Evolutionary conservation across 2,888 invertebrate species (phyloP), one percentile per base, ranked within the genome.

Genomic region (Ormyrus nitidulus): DNA sequence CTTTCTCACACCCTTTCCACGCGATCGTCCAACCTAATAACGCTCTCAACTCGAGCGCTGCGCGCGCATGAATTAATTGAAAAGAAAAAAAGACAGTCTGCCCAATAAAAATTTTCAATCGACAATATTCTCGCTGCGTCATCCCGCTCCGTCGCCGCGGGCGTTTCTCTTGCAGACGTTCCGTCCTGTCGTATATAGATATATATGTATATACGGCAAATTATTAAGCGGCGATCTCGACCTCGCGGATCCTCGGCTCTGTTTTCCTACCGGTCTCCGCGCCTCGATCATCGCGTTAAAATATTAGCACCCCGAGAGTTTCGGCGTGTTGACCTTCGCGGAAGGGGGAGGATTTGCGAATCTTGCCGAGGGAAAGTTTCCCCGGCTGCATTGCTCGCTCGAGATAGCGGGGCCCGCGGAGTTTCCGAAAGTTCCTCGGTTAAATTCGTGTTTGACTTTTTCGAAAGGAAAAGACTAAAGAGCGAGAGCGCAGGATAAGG

Each of bases 401-500:
- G 46, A 65, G 65, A 65, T 56, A 65, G 19, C 74, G 51, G 34
- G 49, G 49, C 13, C 19, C 1, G 34, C 10, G 51, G 58, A 62
- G 46, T 68, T 65, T 62, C 53, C 34, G 11, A 11, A 48, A 74
- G 54, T 66, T 65, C 65, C 48, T 66, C n/a, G 44, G 11, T 34
- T 34, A 34, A 61, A 48, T 62, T 73, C n/a, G 19, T 62, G 68
- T 73, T 78, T 78, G 73, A 78, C 73, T 78, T 73, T 73, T 77
- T 70, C 56, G 51, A 9, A 8, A 3, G 0, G 68, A 19, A 61
- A 13, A 49, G n/a, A 61, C 11, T 44, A 4, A 11, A n/a, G 7
- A 8, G 19, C n/a, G 56, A 62, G 19, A 11, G 13, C 5, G 34
- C 34, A 6, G 51, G 34, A 34, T 34, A 34, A 34, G 34, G 34